Conservation (phyloP, 1,140 invertebrate genomes). For the Episyrphus balteatus region DNA sequence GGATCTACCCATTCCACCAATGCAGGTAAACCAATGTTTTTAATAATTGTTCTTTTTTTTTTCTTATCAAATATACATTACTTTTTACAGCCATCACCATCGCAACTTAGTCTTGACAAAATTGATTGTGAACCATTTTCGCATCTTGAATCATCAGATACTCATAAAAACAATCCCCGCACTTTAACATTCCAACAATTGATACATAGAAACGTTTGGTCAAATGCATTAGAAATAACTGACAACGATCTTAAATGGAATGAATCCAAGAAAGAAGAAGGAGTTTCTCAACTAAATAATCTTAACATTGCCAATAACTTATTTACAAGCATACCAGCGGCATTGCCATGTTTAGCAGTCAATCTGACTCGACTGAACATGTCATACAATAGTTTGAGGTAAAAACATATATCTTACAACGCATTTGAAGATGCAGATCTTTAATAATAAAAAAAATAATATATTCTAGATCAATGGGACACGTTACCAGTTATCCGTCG, state of each 20-base stretch:
- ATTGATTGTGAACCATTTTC: conserved; percentile 24
- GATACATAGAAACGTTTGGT: conserved; percentile 63
- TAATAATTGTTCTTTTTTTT: neutral
- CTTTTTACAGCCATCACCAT: conserved; percentile 15
- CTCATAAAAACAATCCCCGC: conserved; percentile 13
- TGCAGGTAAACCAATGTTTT: conserved; percentile 23
- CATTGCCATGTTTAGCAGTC: conserved; percentile 80
- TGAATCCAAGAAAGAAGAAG: conserved; percentile 23
- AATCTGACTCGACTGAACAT: conserved; percentile 79
- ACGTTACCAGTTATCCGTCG: conserved; percentile 80
- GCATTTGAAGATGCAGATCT: neutral
- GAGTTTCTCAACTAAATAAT: conserved; percentile 50
- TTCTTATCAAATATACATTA: neutral
- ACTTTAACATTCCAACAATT: conserved; percentile 37
- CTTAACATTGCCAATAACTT: conserved; percentile 87
- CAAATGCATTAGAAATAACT: conserved; percentile 53
- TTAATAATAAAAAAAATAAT: neutral
- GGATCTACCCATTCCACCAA: conserved; percentile 55
- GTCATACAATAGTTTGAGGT: conserved; percentile 69
- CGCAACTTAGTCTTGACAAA: conserved; percentile 26
- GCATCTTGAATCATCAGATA: conserved; percentile 8
- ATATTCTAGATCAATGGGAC: conserved; percentile 62
- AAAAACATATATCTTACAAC: too few species aligned
- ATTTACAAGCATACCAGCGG: conserved; percentile 73
- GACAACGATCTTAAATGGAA: conserved; percentile 49